Base-by-base conservation (phyloP, 2,888 invertebrate genomes). In the Drosophila yooni region DNA sequence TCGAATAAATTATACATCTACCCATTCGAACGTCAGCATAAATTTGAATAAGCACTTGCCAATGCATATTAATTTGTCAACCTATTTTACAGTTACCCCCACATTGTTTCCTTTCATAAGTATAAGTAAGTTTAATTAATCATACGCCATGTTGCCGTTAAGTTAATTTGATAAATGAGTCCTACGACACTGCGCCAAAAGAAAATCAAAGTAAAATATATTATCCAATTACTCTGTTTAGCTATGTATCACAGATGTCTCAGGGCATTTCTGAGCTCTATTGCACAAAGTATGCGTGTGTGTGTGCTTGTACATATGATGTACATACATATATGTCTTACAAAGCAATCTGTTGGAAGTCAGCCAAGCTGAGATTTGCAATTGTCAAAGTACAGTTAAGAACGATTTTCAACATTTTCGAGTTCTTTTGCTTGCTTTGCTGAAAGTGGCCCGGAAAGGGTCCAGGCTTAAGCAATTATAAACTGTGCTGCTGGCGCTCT, bases 391-490 rank as follows among this genome's bases (percentile, higher is more conserved):
- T 65, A 74, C 74, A 73, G 63, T 50, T 52, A 43, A 76, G 56
- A 48, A 54, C 46, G 63, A 68, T 51, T 59, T 46, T 46, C 58
- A 50, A 59, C 61, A 63, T 57, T 52, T 52, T 70, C 43, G 43
- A 59, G 56, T 60, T 36, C 36, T 50, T 67, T 74, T 46, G 46
- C 58, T 64, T 8, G 29, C 58, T 48, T 40, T 54, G 54, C 31
- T 34, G 31, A n/a, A 29, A 38, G 38, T 33, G 21, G 8, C n/a
- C 13, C 18, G 46, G 33, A 63, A 70, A 73, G 52, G 65, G 62
- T 52, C 62, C 31, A 63, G 73, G 43, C 76, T 57, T 40, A 54
- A 77, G 81, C 80, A 80, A 80, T 77, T 81, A 77, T 80, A 66
- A 77, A 68, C 56, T 70, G 65, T 43, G 77, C 65, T 68, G 76